Percentiles rank a stretch among this genome's conserved stretches.
Conservation (phyloP, 2,888 invertebrate species). For the Drepana falcataria region DNA sequence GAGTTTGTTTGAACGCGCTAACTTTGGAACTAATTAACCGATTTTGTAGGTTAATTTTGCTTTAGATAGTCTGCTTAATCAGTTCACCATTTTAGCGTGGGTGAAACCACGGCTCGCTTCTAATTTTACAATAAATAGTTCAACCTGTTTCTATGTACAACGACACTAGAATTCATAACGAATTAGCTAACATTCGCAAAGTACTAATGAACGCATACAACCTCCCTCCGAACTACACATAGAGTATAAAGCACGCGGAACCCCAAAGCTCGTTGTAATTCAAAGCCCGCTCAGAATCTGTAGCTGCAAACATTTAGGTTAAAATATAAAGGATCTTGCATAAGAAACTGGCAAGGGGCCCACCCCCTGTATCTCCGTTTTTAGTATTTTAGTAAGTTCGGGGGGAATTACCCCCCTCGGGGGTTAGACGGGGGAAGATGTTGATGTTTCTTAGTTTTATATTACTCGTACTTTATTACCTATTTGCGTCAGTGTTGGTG, state of each 20-base stretch:
- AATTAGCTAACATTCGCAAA: not conserved
- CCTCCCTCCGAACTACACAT: no score
- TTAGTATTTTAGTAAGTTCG: constrained; percentile 79
- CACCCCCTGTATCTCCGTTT: constrained; percentile 75
- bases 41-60: no score
- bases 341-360: constrained; percentile 70
- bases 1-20: no score
- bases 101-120: no score
- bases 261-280: constrained; percentile 21
- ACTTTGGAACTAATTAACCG: no score
- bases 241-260: not conserved
- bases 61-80: no score
- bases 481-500: constrained; percentile 67
- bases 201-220: constrained; percentile 2
- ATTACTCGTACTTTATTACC: constrained; percentile 78
- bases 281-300: constrained; percentile 27
- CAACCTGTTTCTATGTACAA: no score
- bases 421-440: constrained; percentile 56
- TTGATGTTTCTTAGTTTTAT: constrained; percentile 80
- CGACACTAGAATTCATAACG: no score
- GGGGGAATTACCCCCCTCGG: constrained; percentile 66
- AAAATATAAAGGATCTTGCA: constrained; percentile 78
- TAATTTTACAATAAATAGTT: no score
- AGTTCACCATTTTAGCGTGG: no score
- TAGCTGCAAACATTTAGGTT: constrained; percentile 32